Base-by-base conservation (phyloP, 1,140 invertebrate species). In the Ruditapes philippinarum region DNA sequence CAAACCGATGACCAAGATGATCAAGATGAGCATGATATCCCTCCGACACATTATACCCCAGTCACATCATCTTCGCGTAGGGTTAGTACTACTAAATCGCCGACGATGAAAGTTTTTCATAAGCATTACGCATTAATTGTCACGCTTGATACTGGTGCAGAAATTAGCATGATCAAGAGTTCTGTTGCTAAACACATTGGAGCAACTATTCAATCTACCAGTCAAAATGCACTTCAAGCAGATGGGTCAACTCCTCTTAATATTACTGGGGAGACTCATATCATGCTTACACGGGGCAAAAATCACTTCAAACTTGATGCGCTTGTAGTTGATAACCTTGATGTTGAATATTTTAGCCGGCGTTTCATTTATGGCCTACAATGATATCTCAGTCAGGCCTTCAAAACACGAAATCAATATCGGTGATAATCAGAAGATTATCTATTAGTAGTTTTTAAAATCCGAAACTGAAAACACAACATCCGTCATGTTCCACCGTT, bases 341-440 rank as follows among this genome's bases (percentile, higher is more conserved):
- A 89, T 73, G 81, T 84, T 5, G 90, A n/a, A 91, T 22, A 45
- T 85, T 28, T 45, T 84, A 25, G 87, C 57, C 40, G 86, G 86
- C 22, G 70, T 65, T 17, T 42, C 84, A 54, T 90, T 90, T 36
- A 88, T 91, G 80, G 78, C 31, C 11, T 28, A 11, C 19, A 91
- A 89, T 80, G 90, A 91, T 70, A 81, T 91, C 33, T 45, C 81
- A 0, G 45, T 85, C 11, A 28, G 89, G n/a, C 89, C 91, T 36
- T 38, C 90, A 0, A 81, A 86, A 33, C 60, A 57, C 12, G 54
- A 82, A 42, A 76, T 88, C 14, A 62, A 70, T n/a, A 36, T 90
- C 14, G 31, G 40, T 38, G 60, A 73, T 54, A 3, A 9, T 28
- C 57, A 54, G 9, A 38, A 0, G 4, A 1, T 40, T 5, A 38